phyloP scores from a whole-genome alignment of 2,888 invertebrate species.

The Holacanthella duospinosa region DNA sequence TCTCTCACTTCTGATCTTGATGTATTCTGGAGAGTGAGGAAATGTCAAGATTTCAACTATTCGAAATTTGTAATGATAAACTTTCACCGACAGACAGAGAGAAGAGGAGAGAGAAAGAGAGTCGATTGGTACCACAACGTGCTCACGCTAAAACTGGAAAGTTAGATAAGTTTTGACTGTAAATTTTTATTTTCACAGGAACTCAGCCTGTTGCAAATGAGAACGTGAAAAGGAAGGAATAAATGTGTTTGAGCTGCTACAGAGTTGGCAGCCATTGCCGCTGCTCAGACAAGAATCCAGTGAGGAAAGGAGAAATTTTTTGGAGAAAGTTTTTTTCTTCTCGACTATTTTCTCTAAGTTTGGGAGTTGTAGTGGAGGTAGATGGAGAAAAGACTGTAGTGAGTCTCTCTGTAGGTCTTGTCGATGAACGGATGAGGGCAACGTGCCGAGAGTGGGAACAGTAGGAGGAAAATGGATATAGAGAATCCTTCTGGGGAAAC shows the following conservation, averaged over 20 bases:
- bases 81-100: neutral
- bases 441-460: neutral
- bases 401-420: no score
- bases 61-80: no score
- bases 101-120: neutral
- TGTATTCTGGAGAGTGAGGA: neutral
- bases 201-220: conserved; percentile 4
- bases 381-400: neutral
- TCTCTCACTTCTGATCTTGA: neutral
- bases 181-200: neutral
- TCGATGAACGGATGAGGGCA: neutral
- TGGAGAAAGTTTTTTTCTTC: neutral
- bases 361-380: neutral
- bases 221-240: neutral
- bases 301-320: neutral
- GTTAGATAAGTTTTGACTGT: neutral
- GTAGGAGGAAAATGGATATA: neutral
- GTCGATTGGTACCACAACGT: neutral
- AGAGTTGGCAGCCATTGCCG: neutral
- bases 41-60: neutral
- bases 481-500: neutral
- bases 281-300: neutral
- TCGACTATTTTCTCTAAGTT: neutral
- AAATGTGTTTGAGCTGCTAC: no score
- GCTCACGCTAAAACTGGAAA: neutral